Base-by-base conservation (phyloP, 30 jellyfish, hydroid and myxozoan species). In the Aurelia sp. region DNA sequence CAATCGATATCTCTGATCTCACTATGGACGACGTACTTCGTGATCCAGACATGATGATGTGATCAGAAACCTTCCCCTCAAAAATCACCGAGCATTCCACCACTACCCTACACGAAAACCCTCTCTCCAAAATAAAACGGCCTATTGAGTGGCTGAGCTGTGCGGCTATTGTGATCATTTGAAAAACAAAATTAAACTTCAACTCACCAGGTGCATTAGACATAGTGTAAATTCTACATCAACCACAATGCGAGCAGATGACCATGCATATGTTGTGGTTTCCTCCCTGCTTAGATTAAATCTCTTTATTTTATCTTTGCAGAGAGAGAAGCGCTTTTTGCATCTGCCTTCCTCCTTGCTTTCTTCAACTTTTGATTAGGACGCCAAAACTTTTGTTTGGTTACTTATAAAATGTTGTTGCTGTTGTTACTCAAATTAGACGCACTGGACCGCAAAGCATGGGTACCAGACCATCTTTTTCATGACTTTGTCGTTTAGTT, bases 381-480 rank as follows among this genome's bases (percentile, higher is more conserved):
- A 84, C 93, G 93, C 93, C 93, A 84, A 84, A 63, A 72, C 24
- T 51, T 47, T 81, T 67, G 76, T 81, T 67, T 74, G 38, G 85
- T 7, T 51, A 19, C n/a, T 5, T 41, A 41, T 5, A 74, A 24
- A n/a, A 47, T 31, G 61, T 35, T 50, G 82, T 61, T 72, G 87
- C 53, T 73, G 81, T 33, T 72, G 88, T 69, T 82, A 75, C 9
- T 67, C 80, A 47, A 5, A 59, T 59, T 18, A 13, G 69, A 44
- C 15, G 55, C 55, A 13, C 55, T 44, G 55, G 55, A 44, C 55
- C 55, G 55, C 9, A 44, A 44, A 5, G 55, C 55, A 44, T 8
- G 55, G 55, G 55, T 44, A 9, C 3, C 15, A 44, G 55, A 9
- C 55, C 55, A 44, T 13, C 55, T 44, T 44, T 40, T 5, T 40